Evolutionary conservation across 2,888 invertebrate species (phyloP).

Genomic region (Xanthia icteritia): DNA sequence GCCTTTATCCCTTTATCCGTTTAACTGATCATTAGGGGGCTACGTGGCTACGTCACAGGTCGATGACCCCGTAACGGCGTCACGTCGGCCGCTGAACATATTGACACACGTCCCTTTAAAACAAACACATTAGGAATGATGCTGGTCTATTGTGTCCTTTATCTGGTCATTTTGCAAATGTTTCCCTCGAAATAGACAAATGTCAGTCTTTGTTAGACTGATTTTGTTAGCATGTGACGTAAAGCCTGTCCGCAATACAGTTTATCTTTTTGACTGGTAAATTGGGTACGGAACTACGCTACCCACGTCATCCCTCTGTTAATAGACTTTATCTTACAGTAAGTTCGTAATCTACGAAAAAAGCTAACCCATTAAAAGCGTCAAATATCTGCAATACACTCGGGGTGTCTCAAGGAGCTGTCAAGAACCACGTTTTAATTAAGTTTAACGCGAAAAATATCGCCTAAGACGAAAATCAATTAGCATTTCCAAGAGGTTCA

Average conservation of each 20-base stretch:
- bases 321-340: not conserved
- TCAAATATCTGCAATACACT: slow-evolving; percentile 22
- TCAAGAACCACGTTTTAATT: slow-evolving; percentile 54
- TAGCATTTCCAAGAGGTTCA: slow-evolving; percentile 61
- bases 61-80: slow-evolving; percentile 63
- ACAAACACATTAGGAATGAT: slow-evolving; percentile 68
- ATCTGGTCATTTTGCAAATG: slow-evolving; percentile 31
- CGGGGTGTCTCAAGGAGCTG: slow-evolving; percentile 42
- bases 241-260: not conserved
- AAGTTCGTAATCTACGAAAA: slow-evolving; percentile 8
- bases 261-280: not conserved
- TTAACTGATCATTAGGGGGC: slow-evolving; percentile 67
- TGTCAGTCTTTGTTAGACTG: slow-evolving; percentile 22
- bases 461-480: slow-evolving; percentile 61
- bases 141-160: slow-evolving; percentile 57
- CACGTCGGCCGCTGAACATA: slow-evolving; percentile 70
- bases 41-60: slow-evolving; percentile 53
- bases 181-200: slow-evolving; percentile 25
- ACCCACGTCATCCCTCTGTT: not conserved
- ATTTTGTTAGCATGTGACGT: slow-evolving; percentile 24
- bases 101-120: slow-evolving; percentile 75
- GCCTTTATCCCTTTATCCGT: slow-evolving; percentile 66
- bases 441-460: slow-evolving; percentile 43
- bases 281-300: not conserved
- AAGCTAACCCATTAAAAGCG: slow-evolving; percentile 10